A percentile compares a stretch with the other conserved stretches of the same genome.
Conservation (phyloP, 2,113 vertebrate species). For the Oxyura jamaicensis region DNA sequence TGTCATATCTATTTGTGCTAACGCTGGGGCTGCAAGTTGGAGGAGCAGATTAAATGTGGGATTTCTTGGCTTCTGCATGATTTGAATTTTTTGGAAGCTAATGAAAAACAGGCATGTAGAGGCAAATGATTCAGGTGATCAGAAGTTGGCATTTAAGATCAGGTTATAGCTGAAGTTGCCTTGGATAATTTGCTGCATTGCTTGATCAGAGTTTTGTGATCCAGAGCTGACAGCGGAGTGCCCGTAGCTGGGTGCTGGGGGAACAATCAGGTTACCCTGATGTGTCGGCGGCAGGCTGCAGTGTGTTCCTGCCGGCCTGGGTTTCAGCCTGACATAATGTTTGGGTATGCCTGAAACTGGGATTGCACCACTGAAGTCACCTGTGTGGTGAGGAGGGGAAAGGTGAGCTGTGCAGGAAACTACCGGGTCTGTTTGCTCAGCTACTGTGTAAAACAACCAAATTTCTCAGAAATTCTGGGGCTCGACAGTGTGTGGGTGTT, state of each 20-base stretch:
- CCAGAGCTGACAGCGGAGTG: not conserved
- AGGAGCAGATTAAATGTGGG: not conserved
- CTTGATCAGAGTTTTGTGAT: not conserved
- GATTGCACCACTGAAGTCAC: not conserved
- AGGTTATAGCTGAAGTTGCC: not conserved
- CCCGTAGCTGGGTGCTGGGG: not conserved
- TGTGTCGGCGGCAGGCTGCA: not conserved
- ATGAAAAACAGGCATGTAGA: not conserved
- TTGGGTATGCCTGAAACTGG: not conserved
- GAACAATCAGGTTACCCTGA: rapidly evolving
- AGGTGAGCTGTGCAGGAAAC: not conserved
- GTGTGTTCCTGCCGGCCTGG: rapidly evolving
- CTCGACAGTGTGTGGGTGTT: not conserved
- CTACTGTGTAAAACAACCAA: not conserved
- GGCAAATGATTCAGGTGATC: not conserved
- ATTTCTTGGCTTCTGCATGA: not conserved
- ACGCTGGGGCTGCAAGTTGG: not conserved
- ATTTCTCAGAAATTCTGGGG: not conserved
- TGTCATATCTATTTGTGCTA: not conserved
- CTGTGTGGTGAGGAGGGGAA: rapidly evolving
- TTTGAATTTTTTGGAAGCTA: not conserved
- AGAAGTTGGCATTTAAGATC: not conserved
- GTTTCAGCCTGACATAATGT: rapidly evolving
- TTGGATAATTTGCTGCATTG: not conserved
- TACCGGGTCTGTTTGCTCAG: not conserved